These are phyloP conservation scores for Vombatus ursinus DNA, from an alignment of 2,113 vertebrate species.

Conservation along the genomic window DNA sequence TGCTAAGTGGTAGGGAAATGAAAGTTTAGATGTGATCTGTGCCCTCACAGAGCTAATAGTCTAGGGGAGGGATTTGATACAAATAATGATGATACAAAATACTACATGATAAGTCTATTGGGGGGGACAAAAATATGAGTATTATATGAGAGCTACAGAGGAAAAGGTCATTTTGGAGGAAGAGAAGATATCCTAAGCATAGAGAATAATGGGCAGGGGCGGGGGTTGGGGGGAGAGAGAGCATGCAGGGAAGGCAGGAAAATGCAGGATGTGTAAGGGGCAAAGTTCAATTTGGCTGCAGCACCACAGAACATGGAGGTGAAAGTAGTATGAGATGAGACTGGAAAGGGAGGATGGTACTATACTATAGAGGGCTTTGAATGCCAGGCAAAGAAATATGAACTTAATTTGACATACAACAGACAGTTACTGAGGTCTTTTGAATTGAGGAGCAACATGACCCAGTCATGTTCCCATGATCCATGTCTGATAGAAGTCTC, in stretches of 20 bases:
- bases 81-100: background rate
- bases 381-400: background rate
- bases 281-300: background rate
- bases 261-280: background rate
- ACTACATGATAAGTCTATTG: background rate
- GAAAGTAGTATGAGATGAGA: background rate
- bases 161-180: background rate
- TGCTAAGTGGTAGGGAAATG: background rate
- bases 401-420: background rate
- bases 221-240: too few relatives aligned
- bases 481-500: background rate
- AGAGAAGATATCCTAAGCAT: background rate
- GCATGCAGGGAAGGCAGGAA: background rate
- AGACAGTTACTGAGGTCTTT: background rate
- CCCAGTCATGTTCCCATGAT: background rate
- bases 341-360: background rate
- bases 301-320: background rate
- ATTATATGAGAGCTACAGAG: background rate
- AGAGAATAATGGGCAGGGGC: background rate
- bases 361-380: background rate
- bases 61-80: background rate
- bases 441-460: background rate
- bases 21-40: background rate
- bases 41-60: background rate
- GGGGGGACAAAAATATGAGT: background rate